Evolutionary conservation across 2,797 vertebrate genomes (phyloP).

Genomic region (Tenualosa thibaudeaui): DNA sequence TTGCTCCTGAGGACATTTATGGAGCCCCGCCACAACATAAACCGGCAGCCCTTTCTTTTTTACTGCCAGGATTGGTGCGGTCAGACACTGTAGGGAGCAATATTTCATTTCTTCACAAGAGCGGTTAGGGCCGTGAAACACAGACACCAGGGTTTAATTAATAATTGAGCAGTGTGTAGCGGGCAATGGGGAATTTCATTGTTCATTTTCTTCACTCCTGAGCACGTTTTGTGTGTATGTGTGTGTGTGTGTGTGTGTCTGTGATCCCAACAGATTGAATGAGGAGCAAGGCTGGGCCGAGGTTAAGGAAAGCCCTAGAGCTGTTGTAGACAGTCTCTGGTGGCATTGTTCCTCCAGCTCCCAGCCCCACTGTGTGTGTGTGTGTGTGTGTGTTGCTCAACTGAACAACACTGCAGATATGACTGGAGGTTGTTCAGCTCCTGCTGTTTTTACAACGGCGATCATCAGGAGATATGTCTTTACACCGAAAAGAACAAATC

Average conservation of each 20-base stretch:
- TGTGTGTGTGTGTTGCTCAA: conserved; percentile 24
- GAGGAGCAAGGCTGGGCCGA: conserved; percentile 68
- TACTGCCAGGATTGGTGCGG: not conserved
- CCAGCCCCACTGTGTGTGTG: conserved; percentile 34
- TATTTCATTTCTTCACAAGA: conserved; percentile 24
- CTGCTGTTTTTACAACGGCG: conserved; percentile 62
- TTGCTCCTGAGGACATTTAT: not conserved
- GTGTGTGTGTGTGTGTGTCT: conserved; percentile 32
- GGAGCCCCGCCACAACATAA: not conserved
- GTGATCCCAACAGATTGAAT: conserved; percentile 75
- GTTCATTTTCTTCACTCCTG: conserved; percentile 45
- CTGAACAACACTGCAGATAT: conserved; percentile 56
- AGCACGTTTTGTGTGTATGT: conserved; percentile 51
- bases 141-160: conserved; percentile 35
- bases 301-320: conserved; percentile 70
- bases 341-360: conserved; percentile 58
- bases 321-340: conserved; percentile 65
- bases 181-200: conserved; percentile 45
- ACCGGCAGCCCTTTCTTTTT: conserved; percentile 3
- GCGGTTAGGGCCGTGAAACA: conserved; percentile 5
- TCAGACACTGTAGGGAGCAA: not conserved
- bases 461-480: conserved; percentile 58
- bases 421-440: conserved; percentile 54
- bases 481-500: conserved; percentile 57
- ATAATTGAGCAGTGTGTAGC: conserved; percentile 49